Conservation (phyloP, 2,113 vertebrate species). For the Holacanthus passer region DNA sequence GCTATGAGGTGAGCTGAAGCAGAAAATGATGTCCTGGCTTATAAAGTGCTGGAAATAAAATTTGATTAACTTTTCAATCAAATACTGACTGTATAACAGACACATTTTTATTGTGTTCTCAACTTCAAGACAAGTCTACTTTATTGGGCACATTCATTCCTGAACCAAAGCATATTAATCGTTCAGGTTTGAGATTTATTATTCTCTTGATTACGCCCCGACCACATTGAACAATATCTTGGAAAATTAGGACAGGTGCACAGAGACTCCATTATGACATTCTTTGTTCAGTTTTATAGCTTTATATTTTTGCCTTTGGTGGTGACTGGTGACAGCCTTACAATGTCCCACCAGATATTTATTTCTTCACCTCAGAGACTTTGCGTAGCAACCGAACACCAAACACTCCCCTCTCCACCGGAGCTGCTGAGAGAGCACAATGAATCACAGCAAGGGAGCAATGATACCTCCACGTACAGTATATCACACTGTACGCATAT, state of each 20-base stretch:
- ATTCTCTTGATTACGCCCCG: neutral
- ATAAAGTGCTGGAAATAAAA: conserved; percentile 9
- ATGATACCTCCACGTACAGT: neutral
- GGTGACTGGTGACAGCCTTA: neutral
- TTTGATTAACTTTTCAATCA: neutral
- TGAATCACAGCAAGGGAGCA: neutral
- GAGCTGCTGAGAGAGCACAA: neutral
- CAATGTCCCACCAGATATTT: neutral
- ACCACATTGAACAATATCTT: neutral
- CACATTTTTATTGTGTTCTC: neutral
- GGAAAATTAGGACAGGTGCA: neutral
- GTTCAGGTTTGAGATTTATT: neutral
- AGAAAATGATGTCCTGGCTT: neutral
- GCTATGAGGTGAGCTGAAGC: neutral
- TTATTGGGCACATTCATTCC: neutral
- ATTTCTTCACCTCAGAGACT: neutral
- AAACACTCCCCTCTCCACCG: neutral
- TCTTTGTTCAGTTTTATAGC: conserved; percentile 2
- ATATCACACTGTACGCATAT: neutral
- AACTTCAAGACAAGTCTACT: neutral
- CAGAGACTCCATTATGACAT: neutral
- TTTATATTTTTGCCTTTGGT: neutral
- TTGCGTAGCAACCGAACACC: conserved; percentile 11
- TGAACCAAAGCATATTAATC: neutral
- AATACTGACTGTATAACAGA: neutral